These are phyloP conservation scores for Petaurus breviceps DNA, from an alignment of 2,113 vertebrate species.

Conservation along the genomic window DNA sequence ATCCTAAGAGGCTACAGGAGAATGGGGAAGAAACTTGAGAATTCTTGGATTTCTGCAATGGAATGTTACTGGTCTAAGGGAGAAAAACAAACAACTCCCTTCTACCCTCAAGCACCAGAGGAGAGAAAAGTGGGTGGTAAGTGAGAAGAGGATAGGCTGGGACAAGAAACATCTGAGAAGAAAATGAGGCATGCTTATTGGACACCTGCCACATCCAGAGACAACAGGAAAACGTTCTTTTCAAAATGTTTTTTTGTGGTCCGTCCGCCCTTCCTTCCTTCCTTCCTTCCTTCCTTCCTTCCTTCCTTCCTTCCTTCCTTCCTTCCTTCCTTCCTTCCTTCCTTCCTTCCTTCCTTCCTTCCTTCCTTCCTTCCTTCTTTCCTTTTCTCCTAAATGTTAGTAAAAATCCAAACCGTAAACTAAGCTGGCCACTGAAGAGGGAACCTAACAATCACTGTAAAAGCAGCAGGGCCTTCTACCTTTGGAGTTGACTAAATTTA, in stretches of 20 bases:
- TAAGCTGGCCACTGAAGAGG: not conserved
- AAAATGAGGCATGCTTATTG: not conserved
- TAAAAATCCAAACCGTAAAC: not conserved
- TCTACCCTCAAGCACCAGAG: not conserved
- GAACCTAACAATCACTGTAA: not conserved
- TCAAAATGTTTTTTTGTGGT: not conserved
- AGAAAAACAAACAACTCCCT: conserved; percentile 6
- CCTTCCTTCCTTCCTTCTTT: not conserved
- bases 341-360: not conserved
- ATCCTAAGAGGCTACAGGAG: not conserved
- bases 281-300: not conserved
- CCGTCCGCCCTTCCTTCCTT: not conserved
- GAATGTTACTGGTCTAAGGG: not conserved
- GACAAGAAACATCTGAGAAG: not conserved
- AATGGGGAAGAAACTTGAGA: not conserved
- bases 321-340: not conserved
- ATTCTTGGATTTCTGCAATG: not conserved
- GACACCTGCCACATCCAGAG: not conserved
- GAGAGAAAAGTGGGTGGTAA: conserved; percentile 6
- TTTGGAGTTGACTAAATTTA: not conserved
- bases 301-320: not conserved
- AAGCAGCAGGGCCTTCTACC: not conserved
- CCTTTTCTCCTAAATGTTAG: not conserved
- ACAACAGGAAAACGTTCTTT: not conserved
- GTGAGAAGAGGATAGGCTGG: not conserved